Base-by-base conservation (phyloP, 2,113 vertebrate genomes). In the Meriones unguiculatus region DNA sequence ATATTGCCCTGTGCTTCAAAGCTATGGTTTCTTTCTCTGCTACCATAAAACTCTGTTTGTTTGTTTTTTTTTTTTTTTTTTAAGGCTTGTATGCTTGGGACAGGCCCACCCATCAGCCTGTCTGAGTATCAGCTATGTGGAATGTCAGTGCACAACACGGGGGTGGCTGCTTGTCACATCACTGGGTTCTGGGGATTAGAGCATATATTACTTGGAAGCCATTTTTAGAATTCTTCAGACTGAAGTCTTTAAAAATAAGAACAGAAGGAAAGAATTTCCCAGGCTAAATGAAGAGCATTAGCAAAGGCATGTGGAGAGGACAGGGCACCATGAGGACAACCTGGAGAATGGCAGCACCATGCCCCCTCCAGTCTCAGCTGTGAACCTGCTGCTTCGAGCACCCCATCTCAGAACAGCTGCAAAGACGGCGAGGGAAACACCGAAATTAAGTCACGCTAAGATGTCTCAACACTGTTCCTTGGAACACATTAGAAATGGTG, bases 141-240 rank as follows among this genome's bases (percentile, higher is more conserved):
- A 7, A 7, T 52, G n/a, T 78, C 10, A 65, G 35, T 38, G 41
- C 24, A 76, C 7, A 72, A 5, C 24, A 13, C 30, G 28, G 65
- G 52, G 93, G 62, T 18, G 17, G 81, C 4, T 67, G 35, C n/a
- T 73, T 75, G 52, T 73, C 73, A 46, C 57, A 78, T 50, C 57
- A 50, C 0, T 41, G 32, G 38, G 15, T 75, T 69, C 65, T 18
- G 4, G n/a, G 14, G 65, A 90, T 86, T 20, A 88, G 12, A 57
- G 8, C 30, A 17, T n/a, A 30, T 57, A 90, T 88, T 38, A 59
- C 62, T 65, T 72, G 14, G 69, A 70, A 85, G 57, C 38, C 35
- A 65, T 75, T 93, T 90, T 73, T 54, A 70, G 86, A 69, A 93
- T 84, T 90, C 50, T 41, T n/a, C 28, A 72, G 35, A 64, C 78